Base-by-base conservation (phyloP, 2,797 vertebrate species). In the Myotis myotis region DNA sequence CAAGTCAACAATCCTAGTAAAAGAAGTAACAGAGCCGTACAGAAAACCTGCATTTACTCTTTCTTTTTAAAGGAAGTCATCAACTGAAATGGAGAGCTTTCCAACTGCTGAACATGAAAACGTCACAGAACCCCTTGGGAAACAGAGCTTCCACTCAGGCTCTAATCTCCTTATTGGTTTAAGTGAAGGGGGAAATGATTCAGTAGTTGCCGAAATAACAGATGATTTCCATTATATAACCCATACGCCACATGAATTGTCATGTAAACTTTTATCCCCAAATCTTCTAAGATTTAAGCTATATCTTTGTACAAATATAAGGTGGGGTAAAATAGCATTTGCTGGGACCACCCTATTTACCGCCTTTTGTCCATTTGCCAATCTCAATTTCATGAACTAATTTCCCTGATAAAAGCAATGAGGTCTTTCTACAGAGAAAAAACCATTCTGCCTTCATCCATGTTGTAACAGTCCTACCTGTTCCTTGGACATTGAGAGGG, bases 361-460 rank as follows among this genome's bases (percentile, higher is more conserved):
- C 19, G 88, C 44, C 38, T 44, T 80, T 62, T 71, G 55, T 86
- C 74, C 55, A 74, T 49, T 53, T 93, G 64, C 51, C 71, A 90
- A 83, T 49, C 74, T 85, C 87, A 60, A 80, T 66, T 66, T 87
- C 64, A 85, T 86, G 68, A 55, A 80, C 49, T 94, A 53, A 84
- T 55, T 83, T 93, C 47, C 85, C 33, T 87, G 33, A 60, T 64
- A 80, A 84, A 84, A 53, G 44, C 72, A 87, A 17, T 88, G 79
- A 81, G 94, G 6, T 51, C 64, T 91, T 80, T 87, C 66, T 70
- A 72, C 20, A 64, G 33, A 95, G 53, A 85, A 95, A 95, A 68
- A 81, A 71, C 47, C 90, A 82, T 36, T 64, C 49, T 81, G 33
- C 47, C 47, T 70, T 87, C 44, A n/a, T 74, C 76, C 84, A 71